These are phyloP conservation scores for Diachasma alloeum DNA, from an alignment of 1,140 invertebrate genomes.

Conservation along the genomic window DNA sequence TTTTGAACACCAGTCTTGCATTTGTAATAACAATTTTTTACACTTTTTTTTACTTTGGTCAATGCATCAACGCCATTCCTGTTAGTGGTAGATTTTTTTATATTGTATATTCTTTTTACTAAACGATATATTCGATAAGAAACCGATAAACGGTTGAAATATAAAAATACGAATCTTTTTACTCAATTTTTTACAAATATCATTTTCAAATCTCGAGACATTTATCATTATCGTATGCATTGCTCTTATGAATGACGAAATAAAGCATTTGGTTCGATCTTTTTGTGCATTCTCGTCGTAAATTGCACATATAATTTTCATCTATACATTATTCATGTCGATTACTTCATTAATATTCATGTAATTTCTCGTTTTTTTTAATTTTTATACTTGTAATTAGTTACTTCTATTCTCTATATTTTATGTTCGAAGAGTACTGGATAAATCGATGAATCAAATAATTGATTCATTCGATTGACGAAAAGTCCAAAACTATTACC, in stretches of 20 bases:
- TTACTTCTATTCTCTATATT: neutral
- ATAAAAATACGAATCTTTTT: neutral
- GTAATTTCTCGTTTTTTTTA: neutral
- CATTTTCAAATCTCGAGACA: neutral
- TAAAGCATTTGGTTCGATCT: neutral
- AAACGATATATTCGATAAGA: constrained; percentile 6
- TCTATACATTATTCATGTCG: neutral
- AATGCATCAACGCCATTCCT: constrained; percentile 1
- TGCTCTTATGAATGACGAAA: neutral
- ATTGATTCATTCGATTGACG: too few relatives aligned
- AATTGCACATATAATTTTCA: neutral
- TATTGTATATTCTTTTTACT: constrained; percentile 9
- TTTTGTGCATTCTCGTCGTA: neutral
- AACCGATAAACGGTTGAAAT: neutral
- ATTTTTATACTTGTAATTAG: neutral
- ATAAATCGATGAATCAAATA: neutral
- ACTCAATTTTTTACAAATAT: neutral
- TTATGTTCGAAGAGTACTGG: neutral
- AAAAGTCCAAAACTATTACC: neutral
- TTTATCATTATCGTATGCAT: neutral
- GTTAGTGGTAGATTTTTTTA: constrained; percentile 10
- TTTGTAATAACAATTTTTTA: neutral
- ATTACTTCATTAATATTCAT: neutral
- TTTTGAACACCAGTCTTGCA: neutral
- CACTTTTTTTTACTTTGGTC: neutral